phyloP scores from a whole-genome alignment of 2,113 vertebrate species.

The Camelus bactrianus region DNA sequence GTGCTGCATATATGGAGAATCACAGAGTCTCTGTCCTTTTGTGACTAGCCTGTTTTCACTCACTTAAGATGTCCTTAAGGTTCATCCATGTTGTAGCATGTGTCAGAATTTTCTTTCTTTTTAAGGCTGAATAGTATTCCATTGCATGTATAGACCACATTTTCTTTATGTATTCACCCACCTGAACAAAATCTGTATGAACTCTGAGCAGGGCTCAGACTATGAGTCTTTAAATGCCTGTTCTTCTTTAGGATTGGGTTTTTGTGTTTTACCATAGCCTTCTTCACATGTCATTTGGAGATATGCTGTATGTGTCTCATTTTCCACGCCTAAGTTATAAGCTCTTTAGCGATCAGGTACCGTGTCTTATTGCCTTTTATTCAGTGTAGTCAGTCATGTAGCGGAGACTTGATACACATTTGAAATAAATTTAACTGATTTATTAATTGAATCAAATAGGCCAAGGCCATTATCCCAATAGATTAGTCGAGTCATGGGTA shows the following conservation, averaged over 20 bases:
- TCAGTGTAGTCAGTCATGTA: background rate
- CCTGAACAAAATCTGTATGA: background rate
- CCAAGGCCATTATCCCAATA: background rate
- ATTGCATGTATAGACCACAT: background rate
- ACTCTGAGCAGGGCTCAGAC: background rate
- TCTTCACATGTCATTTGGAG: background rate
- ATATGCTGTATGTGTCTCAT: background rate
- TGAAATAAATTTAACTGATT: constrained; percentile 49
- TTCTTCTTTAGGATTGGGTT: background rate
- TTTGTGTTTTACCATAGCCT: background rate
- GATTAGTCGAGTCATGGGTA: background rate
- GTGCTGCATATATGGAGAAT: background rate
- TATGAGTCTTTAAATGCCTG: background rate
- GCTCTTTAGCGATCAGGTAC: background rate
- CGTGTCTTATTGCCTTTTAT: background rate
- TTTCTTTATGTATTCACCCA: background rate
- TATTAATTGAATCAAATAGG: constrained; percentile 8
- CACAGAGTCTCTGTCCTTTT: background rate
- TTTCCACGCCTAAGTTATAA: background rate
- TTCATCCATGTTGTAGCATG: background rate
- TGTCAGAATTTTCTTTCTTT: background rate
- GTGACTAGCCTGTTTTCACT: background rate
- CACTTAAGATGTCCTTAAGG: background rate
- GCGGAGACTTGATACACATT: background rate
- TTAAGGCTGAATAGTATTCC: background rate